These are phyloP conservation scores for Chaetodon auriga DNA, from an alignment of 2,113 vertebrate species.

Conservation along the genomic window DNA sequence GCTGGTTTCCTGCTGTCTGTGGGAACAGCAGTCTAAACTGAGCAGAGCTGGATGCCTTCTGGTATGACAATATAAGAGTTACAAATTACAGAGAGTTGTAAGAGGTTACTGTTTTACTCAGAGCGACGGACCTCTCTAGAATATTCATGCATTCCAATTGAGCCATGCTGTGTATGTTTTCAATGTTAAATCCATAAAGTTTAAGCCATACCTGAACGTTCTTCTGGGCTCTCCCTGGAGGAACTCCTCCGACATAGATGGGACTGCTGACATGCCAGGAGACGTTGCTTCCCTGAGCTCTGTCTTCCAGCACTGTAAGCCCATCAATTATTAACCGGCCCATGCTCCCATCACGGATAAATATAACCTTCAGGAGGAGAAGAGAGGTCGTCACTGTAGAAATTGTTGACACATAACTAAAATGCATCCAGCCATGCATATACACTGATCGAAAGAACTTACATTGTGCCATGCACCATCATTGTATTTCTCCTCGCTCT, in stretches of 20 bases:
- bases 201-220: slow-evolving; percentile 86
- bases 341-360: slow-evolving; percentile 86
- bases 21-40: slow-evolving; percentile 7
- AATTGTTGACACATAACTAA: background rate
- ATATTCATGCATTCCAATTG: background rate
- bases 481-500: slow-evolving; percentile 90
- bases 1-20: slow-evolving; percentile 28
- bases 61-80: background rate
- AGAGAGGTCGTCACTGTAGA: slow-evolving; percentile 23
- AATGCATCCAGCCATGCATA: background rate
- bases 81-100: background rate
- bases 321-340: slow-evolving; percentile 91
- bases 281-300: slow-evolving; percentile 59
- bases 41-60: background rate
- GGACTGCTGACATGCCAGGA: slow-evolving; percentile 87
- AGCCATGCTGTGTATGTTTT: background rate
- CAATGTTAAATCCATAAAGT: slow-evolving; percentile 9
- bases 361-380: slow-evolving; percentile 86
- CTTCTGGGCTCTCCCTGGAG: slow-evolving; percentile 88
- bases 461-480: slow-evolving; percentile 94
- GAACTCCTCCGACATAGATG: slow-evolving; percentile 92
- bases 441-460: slow-evolving; percentile 62
- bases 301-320: slow-evolving; percentile 87
- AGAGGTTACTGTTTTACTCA: slow-evolving; percentile 1
- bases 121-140: background rate